Evolutionary conservation across 1,140 invertebrate genomes (phyloP).

Genomic region (Drosophila nikananu): DNA sequence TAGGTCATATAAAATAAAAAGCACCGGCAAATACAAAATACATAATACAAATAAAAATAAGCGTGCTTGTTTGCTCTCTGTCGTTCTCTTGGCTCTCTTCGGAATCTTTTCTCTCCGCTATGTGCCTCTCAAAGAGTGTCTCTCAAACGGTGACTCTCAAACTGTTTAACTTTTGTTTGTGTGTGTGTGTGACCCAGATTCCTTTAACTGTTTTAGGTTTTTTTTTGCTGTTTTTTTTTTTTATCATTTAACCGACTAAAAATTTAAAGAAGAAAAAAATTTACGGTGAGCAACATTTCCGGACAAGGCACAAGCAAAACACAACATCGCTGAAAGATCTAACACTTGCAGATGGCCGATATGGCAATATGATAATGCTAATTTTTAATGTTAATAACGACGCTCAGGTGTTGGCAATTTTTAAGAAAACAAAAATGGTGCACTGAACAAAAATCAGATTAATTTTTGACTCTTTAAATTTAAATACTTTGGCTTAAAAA

Average conservation of each 20-base stretch:
- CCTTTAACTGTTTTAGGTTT: conserved; percentile 6
- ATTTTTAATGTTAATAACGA: neutral
- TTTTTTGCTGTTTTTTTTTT: neutral
- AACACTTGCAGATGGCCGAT: neutral
- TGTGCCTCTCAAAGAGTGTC: conserved; percentile 1
- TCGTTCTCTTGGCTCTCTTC: neutral
- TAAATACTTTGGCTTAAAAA: too few species aligned
- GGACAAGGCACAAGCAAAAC: conserved; percentile 10
- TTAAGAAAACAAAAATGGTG: neutral
- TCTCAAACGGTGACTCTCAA: conserved; percentile 35
- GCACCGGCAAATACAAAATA: conserved; percentile 11
- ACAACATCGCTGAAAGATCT: conserved; percentile 14
- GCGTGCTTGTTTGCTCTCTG: neutral
- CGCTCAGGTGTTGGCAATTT: neutral
- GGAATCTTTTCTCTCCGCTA: neutral
- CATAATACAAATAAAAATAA: conserved; percentile 26
- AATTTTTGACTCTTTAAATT: too few species aligned
- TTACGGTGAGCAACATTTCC: conserved; percentile 40
- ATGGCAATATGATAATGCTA: neutral
- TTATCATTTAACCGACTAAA: conserved; percentile 19
- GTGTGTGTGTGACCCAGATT: conserved; percentile 44
- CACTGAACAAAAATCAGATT: neutral
- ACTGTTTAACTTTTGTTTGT: conserved; percentile 18
- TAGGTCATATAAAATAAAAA: conserved; percentile 47
- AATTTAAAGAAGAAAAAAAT: conserved; percentile 5